Percentiles rank a stretch among this genome's conserved stretches.
Evolutionary conservation across 1,140 invertebrate species (phyloP).

Genomic region (Drosophila oshimai): DNA sequence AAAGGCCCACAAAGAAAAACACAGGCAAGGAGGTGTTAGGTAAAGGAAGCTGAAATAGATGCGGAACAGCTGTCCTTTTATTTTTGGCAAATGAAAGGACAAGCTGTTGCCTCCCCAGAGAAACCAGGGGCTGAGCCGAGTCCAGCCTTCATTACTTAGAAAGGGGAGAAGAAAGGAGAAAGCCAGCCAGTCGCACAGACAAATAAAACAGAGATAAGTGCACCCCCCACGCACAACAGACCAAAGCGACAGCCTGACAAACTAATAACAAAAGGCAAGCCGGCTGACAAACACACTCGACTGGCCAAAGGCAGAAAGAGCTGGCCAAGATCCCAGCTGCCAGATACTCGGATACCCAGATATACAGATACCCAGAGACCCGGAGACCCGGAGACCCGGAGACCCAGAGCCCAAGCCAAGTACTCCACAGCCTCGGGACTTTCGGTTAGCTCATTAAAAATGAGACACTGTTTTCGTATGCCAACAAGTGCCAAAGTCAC

Average conservation of each 20-base stretch:
- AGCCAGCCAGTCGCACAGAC: slow-evolving; percentile 27
- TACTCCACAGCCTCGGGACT: slow-evolving; percentile 21
- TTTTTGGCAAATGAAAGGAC: slow-evolving; percentile 28
- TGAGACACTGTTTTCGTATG: slow-evolving; percentile 40
- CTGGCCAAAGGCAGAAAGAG: slow-evolving; percentile 34
- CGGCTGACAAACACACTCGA: slow-evolving; percentile 35
- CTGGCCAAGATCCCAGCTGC: slow-evolving; percentile 34
- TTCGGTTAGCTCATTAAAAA: slow-evolving; percentile 75
- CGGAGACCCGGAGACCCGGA: not conserved
- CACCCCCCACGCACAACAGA: slow-evolving; percentile 18
- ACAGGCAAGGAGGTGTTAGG: not conserved
- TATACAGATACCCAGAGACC: slow-evolving; percentile 1
- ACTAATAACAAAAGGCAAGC: slow-evolving; percentile 62
- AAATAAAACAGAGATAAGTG: slow-evolving; percentile 72
- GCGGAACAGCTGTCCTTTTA: slow-evolving; percentile 70
- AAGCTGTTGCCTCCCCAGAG: slow-evolving; percentile 36
- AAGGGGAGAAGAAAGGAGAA: not conserved
- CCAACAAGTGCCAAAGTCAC: slow-evolving; percentile 76
- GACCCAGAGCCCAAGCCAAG: slow-evolving; percentile 1
- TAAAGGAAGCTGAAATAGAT: slow-evolving; percentile 11
- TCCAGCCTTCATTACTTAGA: not conserved
- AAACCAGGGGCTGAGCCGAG: not conserved
- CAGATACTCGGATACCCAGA: slow-evolving; percentile 1
- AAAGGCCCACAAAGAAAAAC: slow-evolving; percentile 54
- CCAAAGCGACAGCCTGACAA: slow-evolving; percentile 69